Evolutionary conservation across 2,888 invertebrate genomes (phyloP).

Genomic region (Parelbella ahira): DNA sequence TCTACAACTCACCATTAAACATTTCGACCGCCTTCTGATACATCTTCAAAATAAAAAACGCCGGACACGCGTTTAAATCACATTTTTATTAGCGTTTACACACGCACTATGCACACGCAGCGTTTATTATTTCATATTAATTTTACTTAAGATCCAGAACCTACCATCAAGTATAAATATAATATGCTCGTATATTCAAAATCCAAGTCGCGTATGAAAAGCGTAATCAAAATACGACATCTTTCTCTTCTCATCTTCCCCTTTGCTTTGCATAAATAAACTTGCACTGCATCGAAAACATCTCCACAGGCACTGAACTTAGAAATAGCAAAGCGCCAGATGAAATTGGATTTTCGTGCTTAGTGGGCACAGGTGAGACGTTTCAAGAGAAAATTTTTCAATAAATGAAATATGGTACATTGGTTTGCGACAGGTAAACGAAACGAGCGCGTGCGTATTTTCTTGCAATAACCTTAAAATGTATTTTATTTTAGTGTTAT

Average conservation of each 20-base stretch:
- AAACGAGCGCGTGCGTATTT: slow-evolving; percentile 27
- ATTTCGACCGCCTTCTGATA: no score
- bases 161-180: no score
- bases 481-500: slow-evolving; percentile 19
- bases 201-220: no score
- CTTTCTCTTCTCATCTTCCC: slow-evolving; percentile 1
- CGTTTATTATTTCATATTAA: no score
- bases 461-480: slow-evolving; percentile 11
- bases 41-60: no score
- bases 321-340: slow-evolving; percentile 42
- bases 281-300: slow-evolving; percentile 8
- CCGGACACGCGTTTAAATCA: no score
- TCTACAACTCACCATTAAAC: no score
- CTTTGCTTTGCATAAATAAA: slow-evolving; percentile 10
- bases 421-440: slow-evolving; percentile 44
- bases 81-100: no score
- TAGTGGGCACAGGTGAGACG: slow-evolving; percentile 62
- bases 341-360: slow-evolving; percentile 54
- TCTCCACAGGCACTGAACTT: slow-evolving; percentile 34
- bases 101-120: no score
- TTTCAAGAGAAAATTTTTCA: slow-evolving; percentile 51
- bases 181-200: no score
- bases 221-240: no score
- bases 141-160: no score
- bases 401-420: slow-evolving; percentile 62